A percentile compares a stretch with the other conserved stretches of the same genome.
These are phyloP conservation scores for Mormyrops attenuatus DNA, from an alignment of 2,797 vertebrate genomes.

Conservation along the genomic window DNA sequence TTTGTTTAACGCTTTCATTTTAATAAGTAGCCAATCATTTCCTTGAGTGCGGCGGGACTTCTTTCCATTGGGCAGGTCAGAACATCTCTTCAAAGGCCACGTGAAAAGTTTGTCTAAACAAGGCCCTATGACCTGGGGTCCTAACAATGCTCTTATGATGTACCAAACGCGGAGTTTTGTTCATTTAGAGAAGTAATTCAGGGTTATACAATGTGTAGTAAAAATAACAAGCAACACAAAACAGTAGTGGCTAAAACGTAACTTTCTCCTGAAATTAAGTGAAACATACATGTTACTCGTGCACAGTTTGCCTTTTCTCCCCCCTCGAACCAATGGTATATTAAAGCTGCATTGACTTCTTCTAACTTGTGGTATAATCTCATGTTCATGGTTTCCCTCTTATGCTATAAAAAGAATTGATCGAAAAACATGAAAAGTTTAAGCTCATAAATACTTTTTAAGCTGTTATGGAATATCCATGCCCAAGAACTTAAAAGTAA, in stretches of 20 bases:
- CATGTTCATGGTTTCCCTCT: neutral
- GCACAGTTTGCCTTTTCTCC: neutral
- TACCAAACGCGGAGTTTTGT: neutral
- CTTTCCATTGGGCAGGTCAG: neutral
- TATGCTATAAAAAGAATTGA: neutral
- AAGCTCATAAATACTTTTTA: neutral
- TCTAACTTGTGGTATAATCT: neutral
- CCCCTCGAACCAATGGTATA: neutral
- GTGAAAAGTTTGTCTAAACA: neutral
- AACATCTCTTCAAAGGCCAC: neutral
- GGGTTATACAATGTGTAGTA: neutral
- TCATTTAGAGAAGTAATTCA: neutral
- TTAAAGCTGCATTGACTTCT: neutral
- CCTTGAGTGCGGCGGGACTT: neutral
- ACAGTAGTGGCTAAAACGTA: neutral
- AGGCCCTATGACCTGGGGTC: neutral
- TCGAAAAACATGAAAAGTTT: neutral
- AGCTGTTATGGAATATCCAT: neutral
- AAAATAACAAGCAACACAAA: neutral
- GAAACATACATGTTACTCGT: neutral
- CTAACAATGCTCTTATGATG: neutral
- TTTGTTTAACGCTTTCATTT: neutral
- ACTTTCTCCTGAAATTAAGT: constrained; percentile 5
- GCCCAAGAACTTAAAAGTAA: neutral
- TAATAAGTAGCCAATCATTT: neutral